Evolutionary conservation across 2,113 vertebrate species (phyloP), one percentile per base, ranked within the genome.

Genomic region (Alexandromys fortis): DNA sequence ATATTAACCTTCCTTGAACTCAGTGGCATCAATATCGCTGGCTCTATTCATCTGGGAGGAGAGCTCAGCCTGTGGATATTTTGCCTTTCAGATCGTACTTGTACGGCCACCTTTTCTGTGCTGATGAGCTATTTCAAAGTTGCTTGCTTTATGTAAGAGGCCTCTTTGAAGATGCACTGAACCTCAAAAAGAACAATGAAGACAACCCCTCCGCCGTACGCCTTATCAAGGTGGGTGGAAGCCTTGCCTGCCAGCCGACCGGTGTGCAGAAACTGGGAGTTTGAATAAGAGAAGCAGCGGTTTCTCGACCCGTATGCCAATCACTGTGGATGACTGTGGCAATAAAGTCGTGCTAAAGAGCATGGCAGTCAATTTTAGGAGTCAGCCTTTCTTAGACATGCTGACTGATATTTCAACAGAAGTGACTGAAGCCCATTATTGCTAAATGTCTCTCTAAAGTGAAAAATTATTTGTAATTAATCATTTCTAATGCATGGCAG

Each of bases 81-180:
- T 93, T 92, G 26, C 35, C 95, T 98, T 97, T 38, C 94, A 98
- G 98, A 94, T 91, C 85, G 5, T 78, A 96, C 88, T 81, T 98
- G 81, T 83, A 87, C n/a, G 58, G 8, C 8, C 86, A 96, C 55
- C 96, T 98, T 5, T 98, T 98, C 90, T 92, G 92, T 49, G 97
- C 97, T 68, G 98, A 98, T 93, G 97, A 98, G 47, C 77, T 98
- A 42, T 97, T 98, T 94, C 98, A 97, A 77, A 58, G 58, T 45
- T 98, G 98, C 77, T 95, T 98, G 82, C 91, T 98, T 70, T 97
- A 97, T 83, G 81, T 98, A 68, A 97, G 70, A 86, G 90, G 95
- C 42, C 93, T 98, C 33, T 98, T 94, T 96, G 98, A 98, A 95
- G 96, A 97, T 70, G 96, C 97, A 33, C 17, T 97, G 92, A 91